Evolutionary conservation across 2,797 vertebrate species (phyloP).

Genomic region (Enteromius thamalakanensis): DNA sequence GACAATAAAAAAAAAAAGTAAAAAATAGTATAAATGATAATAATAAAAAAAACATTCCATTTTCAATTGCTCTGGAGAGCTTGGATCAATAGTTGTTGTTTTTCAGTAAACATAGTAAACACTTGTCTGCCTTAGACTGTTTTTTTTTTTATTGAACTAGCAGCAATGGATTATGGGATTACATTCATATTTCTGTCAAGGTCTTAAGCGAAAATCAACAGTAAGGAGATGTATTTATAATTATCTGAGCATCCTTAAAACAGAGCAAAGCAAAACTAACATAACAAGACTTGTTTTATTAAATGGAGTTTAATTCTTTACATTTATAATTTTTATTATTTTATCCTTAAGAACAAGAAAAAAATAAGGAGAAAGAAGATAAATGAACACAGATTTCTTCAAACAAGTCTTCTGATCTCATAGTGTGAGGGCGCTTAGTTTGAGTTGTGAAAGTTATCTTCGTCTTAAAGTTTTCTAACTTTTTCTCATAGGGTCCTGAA

Average conservation of each 20-base stretch:
- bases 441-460: background rate
- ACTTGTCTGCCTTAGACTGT: background rate
- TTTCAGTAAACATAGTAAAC: no score
- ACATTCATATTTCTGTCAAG: background rate
- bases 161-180: constrained; percentile 7
- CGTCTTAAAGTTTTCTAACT: background rate
- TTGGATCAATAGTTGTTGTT: background rate
- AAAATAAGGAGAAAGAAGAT: background rate
- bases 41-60: background rate
- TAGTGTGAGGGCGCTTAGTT: background rate
- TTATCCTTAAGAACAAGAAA: background rate
- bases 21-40: background rate
- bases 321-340: no score
- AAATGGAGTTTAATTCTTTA: background rate
- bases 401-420: background rate
- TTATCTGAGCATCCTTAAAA: background rate
- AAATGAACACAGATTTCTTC: background rate
- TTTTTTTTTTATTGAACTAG: background rate
- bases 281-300: background rate
- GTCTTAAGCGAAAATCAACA: background rate
- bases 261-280: background rate
- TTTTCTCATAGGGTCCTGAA: background rate
- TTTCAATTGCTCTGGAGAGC: background rate
- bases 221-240: background rate
- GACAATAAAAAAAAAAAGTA: background rate